Base-by-base conservation (phyloP, 1,140 invertebrate species). In the Eumaeus atala region DNA sequence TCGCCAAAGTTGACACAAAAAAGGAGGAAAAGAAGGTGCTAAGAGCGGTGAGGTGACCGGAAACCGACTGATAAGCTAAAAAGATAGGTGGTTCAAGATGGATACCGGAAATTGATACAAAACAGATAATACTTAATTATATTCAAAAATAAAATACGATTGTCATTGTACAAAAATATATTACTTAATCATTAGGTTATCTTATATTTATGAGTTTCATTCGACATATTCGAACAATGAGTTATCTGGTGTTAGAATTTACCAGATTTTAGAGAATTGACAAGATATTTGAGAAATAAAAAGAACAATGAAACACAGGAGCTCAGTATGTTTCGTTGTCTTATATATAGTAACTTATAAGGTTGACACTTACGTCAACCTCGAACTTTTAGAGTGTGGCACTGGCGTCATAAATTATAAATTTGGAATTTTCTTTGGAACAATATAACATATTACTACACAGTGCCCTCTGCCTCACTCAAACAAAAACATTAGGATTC, bases 111-210 rank as follows among this genome's bases (percentile, higher is more conserved):
- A 28, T 6, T 28, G 21, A 28, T 28, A 28, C 21, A 28, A 28
- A 28, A 28, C 21, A 28, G 21, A 28, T 28, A 28, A 28, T n/a
- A n/a, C n/a, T n/a, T n/a, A n/a, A n/a, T n/a, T n/a, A n/a, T n/a
- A n/a, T n/a, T n/a, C n/a, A n/a, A n/a, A 28, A 28, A 28, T 28
- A 28, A 28, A 28, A 28, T 28, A 38, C 12, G 9, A 9, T 3
- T 38, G 12, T 38, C 37, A 12, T 38, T 38, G 37, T 38, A 38
- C 37, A 38, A 38, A 38, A 38, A 38, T 38, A 38, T 38, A 38
- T 38, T 38, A 38, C 37, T n/a, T 38, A 38, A 38, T 4, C 7
- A 38, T 3, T 38, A 38, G 10, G 3, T 38, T 38, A 4, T 38
- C 10, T 38, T 38, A 38, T 9, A 38, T 4, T 38, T 38, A 12